Evolutionary conservation across 2,113 vertebrate species (phyloP), one percentile per base, ranked within the genome.

Genomic region (Chitala chitala): DNA sequence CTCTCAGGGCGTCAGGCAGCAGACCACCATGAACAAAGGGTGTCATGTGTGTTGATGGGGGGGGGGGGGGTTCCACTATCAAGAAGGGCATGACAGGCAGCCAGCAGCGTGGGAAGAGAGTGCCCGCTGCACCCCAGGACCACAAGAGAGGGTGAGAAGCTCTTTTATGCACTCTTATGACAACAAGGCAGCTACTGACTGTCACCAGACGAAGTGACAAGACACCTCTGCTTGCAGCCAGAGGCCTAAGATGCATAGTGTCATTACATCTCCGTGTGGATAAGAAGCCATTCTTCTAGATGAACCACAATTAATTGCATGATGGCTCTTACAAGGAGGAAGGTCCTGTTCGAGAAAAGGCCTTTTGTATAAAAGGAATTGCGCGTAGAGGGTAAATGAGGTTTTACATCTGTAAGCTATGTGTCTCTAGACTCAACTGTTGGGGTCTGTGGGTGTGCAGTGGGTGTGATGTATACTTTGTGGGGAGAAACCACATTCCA

Each of bases 161-260:
- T 66, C 69, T 71, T 83, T 66, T 76, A 78, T 76, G 74, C 8
- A 42, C 69, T 59, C 26, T 78, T 64, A 78, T 29, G 59, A 75
- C 74, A 61, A 73, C 84, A 71, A 71, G 74, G 53, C 42, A 54
- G 75, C 81, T 64, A 87, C 79, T 87, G 76, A 80, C 50, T 33
- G 31, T 38, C 69, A 75, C 36, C 77, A 71, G 66, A 74, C 38
- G 17, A 77, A 61, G 73, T 78, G 64, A 72, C 78, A 61, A 29
- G 3, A 1, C 48, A 77, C 74, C 79, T 77, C 33, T 24, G 33
- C 73, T 71, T 53, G 69, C 54, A 82, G 80, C 84, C 81, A 80
- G 36, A 82, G 84, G 81, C 26, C 33, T 38, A 70, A 54, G 20
- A 65, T 61, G 56, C 15, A 59, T 4, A 68, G 22, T 56, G 31